Evolutionary conservation across 2,113 vertebrate genomes (phyloP).

Genomic region (Vimba vimba): DNA sequence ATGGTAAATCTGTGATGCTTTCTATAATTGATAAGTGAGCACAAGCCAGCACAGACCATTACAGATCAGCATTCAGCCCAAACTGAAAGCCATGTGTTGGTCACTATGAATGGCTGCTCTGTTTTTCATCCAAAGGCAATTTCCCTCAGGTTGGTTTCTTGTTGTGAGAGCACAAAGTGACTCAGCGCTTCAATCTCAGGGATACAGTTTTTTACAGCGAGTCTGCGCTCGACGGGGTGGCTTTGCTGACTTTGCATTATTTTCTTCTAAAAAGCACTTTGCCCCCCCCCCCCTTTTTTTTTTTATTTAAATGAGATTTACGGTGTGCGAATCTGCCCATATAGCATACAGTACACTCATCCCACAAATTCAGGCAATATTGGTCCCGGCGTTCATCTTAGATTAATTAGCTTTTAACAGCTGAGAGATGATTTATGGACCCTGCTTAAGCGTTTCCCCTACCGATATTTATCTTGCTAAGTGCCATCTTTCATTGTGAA

Average conservation of each 20-base stretch:
- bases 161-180: neutral
- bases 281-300: neutral
- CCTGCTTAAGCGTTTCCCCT: constrained; percentile 47
- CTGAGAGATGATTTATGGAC: constrained; percentile 55
- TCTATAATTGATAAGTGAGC: neutral
- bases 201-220: constrained; percentile 40
- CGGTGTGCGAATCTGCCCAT: constrained; percentile 30
- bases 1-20: too few relatives aligned
- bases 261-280: neutral
- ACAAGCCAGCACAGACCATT: neutral
- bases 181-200: constrained; percentile 22
- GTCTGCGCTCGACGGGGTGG: neutral
- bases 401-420: constrained; percentile 57
- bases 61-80: neutral
- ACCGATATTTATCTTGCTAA: constrained; percentile 49
- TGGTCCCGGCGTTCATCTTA: constrained; percentile 47
- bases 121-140: neutral
- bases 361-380: constrained; percentile 45
- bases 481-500: constrained; percentile 50
- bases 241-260: constrained; percentile 42
- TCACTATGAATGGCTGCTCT: neutral
- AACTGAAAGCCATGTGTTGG: neutral
- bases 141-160: constrained; percentile 13
- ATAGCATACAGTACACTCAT: constrained; percentile 38
- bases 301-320: constrained; percentile 46